These are phyloP conservation scores for Patiria miniata DNA, from an alignment of 35 echinoderm and acorn worm species.

Conservation along the genomic window DNA sequence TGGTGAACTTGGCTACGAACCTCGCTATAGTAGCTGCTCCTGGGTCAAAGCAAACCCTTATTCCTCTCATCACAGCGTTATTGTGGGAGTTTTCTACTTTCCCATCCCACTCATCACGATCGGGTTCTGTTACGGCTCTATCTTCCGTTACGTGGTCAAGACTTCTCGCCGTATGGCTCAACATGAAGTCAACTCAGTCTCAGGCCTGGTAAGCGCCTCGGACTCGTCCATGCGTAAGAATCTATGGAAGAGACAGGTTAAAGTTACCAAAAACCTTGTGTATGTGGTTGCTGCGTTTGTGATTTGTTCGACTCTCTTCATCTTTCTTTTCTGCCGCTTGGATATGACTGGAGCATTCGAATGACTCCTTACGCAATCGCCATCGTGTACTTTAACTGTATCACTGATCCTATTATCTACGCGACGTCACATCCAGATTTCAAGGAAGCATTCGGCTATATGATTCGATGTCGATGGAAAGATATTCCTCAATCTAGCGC, in stretches of 20 bases:
- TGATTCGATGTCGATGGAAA: slow-evolving; percentile 33
- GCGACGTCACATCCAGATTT: slow-evolving; percentile 67
- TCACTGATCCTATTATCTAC: slow-evolving; percentile 64
- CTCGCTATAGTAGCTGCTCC: no score
- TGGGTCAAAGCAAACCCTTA: background rate
- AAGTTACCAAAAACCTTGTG: no score
- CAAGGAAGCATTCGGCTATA: slow-evolving; percentile 50
- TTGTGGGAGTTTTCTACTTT: no score
- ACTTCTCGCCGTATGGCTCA: background rate
- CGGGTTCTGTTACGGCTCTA: background rate
- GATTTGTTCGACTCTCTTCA: slow-evolving; percentile 2
- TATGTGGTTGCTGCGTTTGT: no score
- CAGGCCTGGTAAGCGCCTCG: background rate
- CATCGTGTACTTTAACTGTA: slow-evolving; percentile 41
- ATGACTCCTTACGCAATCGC: background rate
- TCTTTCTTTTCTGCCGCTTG: background rate
- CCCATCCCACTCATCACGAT: no score
- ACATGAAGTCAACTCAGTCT: background rate
- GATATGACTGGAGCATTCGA: background rate
- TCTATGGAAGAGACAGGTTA: no score
- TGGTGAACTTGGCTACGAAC: background rate
- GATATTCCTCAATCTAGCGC: no score
- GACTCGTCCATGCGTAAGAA: no score
- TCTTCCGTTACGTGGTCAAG: background rate
- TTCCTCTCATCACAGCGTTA: background rate